Evolutionary conservation across 2,113 vertebrate genomes (phyloP), one percentile per base, ranked within the genome.

Genomic region (Vulpes vulpes): DNA sequence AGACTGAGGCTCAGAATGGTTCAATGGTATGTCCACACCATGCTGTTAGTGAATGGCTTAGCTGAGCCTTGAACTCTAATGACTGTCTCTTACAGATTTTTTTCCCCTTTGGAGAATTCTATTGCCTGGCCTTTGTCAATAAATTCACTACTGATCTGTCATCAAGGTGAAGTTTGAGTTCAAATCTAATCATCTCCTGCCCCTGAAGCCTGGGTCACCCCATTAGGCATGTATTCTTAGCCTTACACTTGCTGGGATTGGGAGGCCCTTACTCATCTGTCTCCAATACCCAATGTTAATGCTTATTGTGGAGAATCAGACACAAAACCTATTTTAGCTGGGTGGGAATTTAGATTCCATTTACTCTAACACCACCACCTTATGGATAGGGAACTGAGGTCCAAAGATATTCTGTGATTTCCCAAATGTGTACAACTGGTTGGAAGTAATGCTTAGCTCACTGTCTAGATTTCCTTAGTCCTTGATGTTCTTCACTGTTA

Each of bases 341-440:
- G 25, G 51, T 79, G 17, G 59, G 51, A 23, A 8, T 14, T 49
- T 12, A 80, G 43, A 89, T 1, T 69, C 7, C 35, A 8, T 60
- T 76, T 74, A 17, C 49, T 95, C 23, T 35, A 71, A 60, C 27
- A 2, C 27, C 62, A 35, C 27, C 84, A 32, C 74, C 80, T 90
- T 12, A 62, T 16, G n/a, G 59, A 4, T 60, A 69, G 38, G n/a
- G 17, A 90, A 22, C 11, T 3, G 55, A 92, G 62, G 6, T 62
- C 62, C 51, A 69, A 65, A 86, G 49, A 94, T 8, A 43, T 74
- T 80, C 51, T 17, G 51, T n/a, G 62, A 88, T 91, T 97, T 78
- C 11, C 60, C 17, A 85, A 76, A 38, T 69, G 17, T 67, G 16
- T 73, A 23, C 4, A 16, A 11, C 15, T 86, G 5, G 4, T 82